Evolutionary conservation across 2,797 vertebrate genomes (phyloP).

Genomic region (Urophycis tenuis): DNA sequence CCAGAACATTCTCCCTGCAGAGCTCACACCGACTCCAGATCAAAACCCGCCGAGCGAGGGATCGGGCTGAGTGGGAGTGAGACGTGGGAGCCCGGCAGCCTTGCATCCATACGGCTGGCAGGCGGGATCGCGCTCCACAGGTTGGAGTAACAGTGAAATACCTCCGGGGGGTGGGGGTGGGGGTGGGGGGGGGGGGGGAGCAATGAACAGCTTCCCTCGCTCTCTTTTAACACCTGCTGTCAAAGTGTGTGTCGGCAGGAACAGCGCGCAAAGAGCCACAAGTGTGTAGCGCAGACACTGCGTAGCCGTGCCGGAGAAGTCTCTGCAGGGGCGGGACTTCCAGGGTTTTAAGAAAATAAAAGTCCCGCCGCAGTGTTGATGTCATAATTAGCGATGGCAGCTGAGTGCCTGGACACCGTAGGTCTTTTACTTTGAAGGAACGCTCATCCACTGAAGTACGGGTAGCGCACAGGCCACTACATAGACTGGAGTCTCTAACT

Average conservation of each 20-base stretch:
- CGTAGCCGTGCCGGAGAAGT: neutral
- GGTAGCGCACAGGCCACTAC: neutral
- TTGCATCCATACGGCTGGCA: neutral
- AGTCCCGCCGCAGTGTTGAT: neutral
- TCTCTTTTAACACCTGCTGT: slow-evolving; percentile 1
- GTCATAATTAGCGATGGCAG: neutral
- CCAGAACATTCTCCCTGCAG: neutral
- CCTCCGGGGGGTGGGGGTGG: neutral
- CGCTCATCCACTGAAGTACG: neutral
- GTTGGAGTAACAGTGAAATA: neutral
- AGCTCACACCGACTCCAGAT: neutral
- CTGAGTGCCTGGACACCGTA: neutral
- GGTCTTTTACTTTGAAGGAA: neutral
- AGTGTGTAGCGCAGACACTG: neutral
- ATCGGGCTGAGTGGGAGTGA: neutral
- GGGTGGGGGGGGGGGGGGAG: no score
- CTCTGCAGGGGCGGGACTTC: neutral
- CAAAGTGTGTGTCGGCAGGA: neutral
- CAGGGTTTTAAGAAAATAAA: neutral
- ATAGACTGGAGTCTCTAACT: neutral
- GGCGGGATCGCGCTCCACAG: neutral
- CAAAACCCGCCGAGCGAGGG: neutral
- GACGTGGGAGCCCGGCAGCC: neutral
- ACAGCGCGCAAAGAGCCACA: neutral
- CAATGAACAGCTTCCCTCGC: neutral